Evolutionary conservation across 1,140 invertebrate genomes (phyloP).

Genomic region (Drosophila baimaii): DNA sequence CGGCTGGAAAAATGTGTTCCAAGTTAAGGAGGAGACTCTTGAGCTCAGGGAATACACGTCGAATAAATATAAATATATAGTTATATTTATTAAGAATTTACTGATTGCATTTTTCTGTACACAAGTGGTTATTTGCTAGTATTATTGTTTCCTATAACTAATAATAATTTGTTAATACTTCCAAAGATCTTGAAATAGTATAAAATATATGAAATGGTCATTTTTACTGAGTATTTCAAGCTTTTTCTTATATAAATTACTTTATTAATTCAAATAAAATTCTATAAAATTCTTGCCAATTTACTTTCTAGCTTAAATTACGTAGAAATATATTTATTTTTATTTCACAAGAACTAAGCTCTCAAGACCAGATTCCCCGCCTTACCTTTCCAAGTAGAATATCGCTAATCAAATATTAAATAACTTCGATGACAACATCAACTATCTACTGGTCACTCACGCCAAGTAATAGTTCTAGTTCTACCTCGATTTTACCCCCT

Average conservation of each 20-base stretch:
- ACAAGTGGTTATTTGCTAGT: not conserved
- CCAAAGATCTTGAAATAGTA: not conserved
- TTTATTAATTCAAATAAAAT: not conserved
- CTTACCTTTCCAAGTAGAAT: not conserved
- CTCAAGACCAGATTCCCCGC: not conserved
- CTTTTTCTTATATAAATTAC: not conserved
- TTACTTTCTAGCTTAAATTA: not conserved
- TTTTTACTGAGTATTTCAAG: too few species aligned
- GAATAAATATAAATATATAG: not conserved
- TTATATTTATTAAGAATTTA: not conserved
- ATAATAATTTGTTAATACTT: not conserved
- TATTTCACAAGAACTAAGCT: not conserved
- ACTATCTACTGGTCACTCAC: slow-evolving; percentile 1
- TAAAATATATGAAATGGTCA: too few species aligned
- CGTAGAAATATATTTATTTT: not conserved
- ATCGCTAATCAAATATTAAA: not conserved
- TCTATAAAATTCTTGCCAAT: not conserved
- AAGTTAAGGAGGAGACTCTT: not conserved
- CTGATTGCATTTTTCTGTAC: not conserved
- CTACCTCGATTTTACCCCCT: not conserved
- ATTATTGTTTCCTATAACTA: not conserved
- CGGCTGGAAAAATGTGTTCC: not conserved
- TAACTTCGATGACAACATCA: slow-evolving; percentile 24
- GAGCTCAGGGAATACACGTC: too few species aligned
- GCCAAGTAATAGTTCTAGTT: not conserved